These are phyloP conservation scores for Drosophila nikananu DNA, from an alignment of 1,140 invertebrate genomes.

Conservation along the genomic window DNA sequence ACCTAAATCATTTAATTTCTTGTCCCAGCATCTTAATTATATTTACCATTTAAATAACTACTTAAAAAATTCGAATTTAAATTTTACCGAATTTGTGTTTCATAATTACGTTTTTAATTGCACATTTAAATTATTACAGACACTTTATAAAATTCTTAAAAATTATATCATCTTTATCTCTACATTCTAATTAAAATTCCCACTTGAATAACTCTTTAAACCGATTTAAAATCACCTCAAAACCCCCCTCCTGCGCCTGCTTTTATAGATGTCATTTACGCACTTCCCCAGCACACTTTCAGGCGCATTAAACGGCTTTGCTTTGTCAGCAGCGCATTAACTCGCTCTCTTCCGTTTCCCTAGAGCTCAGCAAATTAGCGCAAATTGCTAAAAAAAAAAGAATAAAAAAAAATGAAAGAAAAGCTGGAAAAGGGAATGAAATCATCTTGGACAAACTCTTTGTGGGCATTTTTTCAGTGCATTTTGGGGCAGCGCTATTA, in stretches of 20 bases:
- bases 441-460: slow-evolving; percentile 17
- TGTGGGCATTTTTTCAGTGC: slow-evolving; percentile 20
- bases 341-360: slow-evolving; percentile 12
- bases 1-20: too few species aligned
- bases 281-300: not conserved
- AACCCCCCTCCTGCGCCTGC: not conserved
- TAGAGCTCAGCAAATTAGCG: slow-evolving; percentile 26
- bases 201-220: slow-evolving; percentile 9
- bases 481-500: slow-evolving; percentile 24
- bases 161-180: too few species aligned
- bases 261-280: slow-evolving; percentile 19
- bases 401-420: not conserved
- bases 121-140: too few species aligned
- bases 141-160: not conserved
- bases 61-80: too few species aligned
- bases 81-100: too few species aligned
- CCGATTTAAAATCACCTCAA: not conserved
- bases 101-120: too few species aligned
- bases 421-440: not conserved
- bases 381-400: slow-evolving; percentile 19
- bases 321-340: slow-evolving; percentile 42
- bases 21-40: too few species aligned
- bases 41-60: too few species aligned
- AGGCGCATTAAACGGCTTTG: slow-evolving; percentile 20
- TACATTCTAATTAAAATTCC: not conserved